phyloP scores from a whole-genome alignment of 2,888 invertebrate species.

The Rugalucina vietnamica region DNA sequence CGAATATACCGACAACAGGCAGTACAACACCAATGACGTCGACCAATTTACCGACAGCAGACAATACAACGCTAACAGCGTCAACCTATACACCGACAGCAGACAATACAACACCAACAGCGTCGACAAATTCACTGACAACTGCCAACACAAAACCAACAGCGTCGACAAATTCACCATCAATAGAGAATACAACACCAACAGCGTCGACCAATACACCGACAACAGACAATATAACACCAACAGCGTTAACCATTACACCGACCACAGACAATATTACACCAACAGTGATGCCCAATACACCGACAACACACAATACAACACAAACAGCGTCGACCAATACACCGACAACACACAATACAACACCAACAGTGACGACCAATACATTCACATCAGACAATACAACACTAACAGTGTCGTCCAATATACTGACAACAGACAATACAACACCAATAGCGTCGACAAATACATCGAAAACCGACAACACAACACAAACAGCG shows the following conservation, averaged over 20 bases:
- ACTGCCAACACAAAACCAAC: neutral
- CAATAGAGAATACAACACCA: neutral
- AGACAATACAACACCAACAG: too few species aligned
- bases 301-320: neutral
- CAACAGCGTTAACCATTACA: neutral
- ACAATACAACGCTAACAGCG: neutral
- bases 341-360: neutral
- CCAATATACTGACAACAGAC: neutral
- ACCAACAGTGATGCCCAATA: neutral
- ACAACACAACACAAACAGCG: neutral
- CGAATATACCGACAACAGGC: neutral
- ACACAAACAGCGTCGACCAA: neutral
- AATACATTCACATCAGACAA: neutral
- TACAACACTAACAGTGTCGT: neutral
- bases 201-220: neutral
- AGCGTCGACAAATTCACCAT: neutral
- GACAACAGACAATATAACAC: neutral
- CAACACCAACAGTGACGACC: neutral
- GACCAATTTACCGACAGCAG: neutral
- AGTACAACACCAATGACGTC: neutral
- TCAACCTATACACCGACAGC: neutral
- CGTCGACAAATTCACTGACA: neutral
- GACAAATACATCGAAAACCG: neutral
- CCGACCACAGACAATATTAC: neutral
- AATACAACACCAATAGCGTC: neutral